Conservation (phyloP, 92 coral and sea anemone genomes). For the Epizoanthus ramosus region DNA sequence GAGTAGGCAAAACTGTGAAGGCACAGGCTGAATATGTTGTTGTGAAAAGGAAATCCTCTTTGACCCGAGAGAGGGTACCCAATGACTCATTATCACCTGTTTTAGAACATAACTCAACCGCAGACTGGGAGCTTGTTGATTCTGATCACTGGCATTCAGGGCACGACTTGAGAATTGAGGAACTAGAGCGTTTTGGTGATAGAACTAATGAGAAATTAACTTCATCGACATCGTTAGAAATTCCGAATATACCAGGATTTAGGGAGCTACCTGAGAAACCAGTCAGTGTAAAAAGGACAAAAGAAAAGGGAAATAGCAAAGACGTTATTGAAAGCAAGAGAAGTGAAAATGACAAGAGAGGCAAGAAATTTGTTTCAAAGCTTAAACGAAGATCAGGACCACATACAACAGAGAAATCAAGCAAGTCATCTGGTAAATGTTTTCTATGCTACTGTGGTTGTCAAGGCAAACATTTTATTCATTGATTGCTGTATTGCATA, state of each 20-base stretch:
- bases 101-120: conserved; percentile 41
- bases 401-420: conserved; percentile 21
- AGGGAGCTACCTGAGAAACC: conserved; percentile 84
- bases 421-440: conserved; percentile 14
- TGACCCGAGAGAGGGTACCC: conserved; percentile 35
- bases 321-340: neutral
- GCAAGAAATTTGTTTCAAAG: conserved; percentile 7
- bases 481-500: too few species aligned
- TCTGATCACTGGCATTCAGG: conserved; percentile 35
- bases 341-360: conserved; percentile 13
- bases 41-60: conserved; percentile 47
- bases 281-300: conserved; percentile 71
- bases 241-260: conserved; percentile 72
- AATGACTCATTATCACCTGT: conserved; percentile 54
- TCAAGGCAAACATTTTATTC: neutral
- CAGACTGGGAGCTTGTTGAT: conserved; percentile 59
- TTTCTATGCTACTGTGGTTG: neutral
- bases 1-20: conserved; percentile 27
- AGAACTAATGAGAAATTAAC: conserved; percentile 8
- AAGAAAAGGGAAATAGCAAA: conserved; percentile 5
- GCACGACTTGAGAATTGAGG: conserved; percentile 13
- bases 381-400: conserved; percentile 15
- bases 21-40: conserved; percentile 47
- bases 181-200: neutral
- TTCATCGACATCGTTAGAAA: conserved; percentile 46